Evolutionary conservation across 2,797 vertebrate genomes (phyloP).

Genomic region (Kryptopterus vitreolus): DNA sequence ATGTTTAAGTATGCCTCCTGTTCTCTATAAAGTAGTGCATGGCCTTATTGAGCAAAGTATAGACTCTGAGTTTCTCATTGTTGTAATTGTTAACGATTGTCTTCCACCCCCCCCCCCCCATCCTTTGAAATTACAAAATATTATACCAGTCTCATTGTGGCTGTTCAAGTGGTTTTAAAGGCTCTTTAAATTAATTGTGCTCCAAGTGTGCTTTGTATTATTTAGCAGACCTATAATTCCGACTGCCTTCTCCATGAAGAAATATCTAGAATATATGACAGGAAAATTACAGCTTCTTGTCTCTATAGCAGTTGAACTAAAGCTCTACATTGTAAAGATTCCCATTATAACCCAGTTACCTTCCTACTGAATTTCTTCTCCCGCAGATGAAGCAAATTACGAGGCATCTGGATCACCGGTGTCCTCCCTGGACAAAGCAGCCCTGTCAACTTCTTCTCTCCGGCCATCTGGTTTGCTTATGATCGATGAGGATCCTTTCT

Average conservation of each 20-base stretch:
- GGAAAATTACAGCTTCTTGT: slow-evolving; percentile 30
- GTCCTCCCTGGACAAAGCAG: slow-evolving; percentile 69
- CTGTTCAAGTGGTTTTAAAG: not conserved
- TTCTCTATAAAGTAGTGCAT: not conserved
- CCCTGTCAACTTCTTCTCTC: slow-evolving; percentile 66
- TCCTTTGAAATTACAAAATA: not conserved
- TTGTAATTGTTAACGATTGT: not conserved
- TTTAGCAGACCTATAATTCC: slow-evolving; percentile 25
- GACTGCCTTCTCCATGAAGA: slow-evolving; percentile 27
- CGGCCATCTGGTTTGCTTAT: slow-evolving; percentile 77
- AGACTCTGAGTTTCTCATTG: not conserved
- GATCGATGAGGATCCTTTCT: slow-evolving; percentile 75
- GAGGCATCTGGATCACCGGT: slow-evolving; percentile 76
- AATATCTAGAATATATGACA: slow-evolving; percentile 18
- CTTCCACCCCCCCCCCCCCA: not conserved
- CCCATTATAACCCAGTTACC: not conserved
- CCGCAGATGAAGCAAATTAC: slow-evolving; percentile 70
- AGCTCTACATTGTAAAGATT: not conserved
- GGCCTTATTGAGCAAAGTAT: not conserved
- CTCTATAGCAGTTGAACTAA: slow-evolving; percentile 29
- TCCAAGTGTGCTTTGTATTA: not conserved
- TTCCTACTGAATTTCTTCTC: slow-evolving; percentile 43
- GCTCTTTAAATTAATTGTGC: slow-evolving; percentile 25
- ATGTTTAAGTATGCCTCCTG: slow-evolving; percentile 14
- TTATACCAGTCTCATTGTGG: not conserved